Base-by-base conservation (phyloP, 1,140 invertebrate genomes). In the Armadillidium nasatum region DNA sequence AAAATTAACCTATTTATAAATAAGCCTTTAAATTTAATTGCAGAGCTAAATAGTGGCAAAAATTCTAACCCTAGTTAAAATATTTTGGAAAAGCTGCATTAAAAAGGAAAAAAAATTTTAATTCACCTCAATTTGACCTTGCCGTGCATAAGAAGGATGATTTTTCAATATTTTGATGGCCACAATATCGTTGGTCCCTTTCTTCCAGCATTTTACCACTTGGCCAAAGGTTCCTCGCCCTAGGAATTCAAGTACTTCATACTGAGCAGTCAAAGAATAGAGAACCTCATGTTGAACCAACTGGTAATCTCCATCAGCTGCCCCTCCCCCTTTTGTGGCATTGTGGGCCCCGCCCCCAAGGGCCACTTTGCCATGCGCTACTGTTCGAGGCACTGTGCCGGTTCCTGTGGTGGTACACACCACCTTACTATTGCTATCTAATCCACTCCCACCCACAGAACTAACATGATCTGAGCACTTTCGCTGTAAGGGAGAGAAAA, bases 141-240 rank as follows among this genome's bases (percentile, higher is more conserved):
- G 97, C 82, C 97, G 90, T 76, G 97, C 97, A 88, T 99, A 99
- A 73, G 96, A 99, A 73, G 97, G 97, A 88, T 99, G 97, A 88
- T 99, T 99, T 87, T 99, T 99, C 44, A 99, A 87, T 84, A 99
- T 99, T 89, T 99, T 99, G 84, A 99, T 99, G 83, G 97, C 97
- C 79, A 99, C 97, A 83, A 99, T 99, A 87, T 99, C 97, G 85
- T 97, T 99, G 76, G 97, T 99, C 84, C 97, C 97, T 85, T 98
- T 98, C 86, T 99, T 99, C 97, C 97, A 99, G 86, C 97, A 33
- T 88, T 99, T 99, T 82, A 99, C 97, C 82, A 99, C 89, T 85
- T 99, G 97, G 78, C 97, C 97, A 88, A 99, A 99, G 72, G 97
- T 99, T 80, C 97, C 96, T 81, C 97, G 90, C 81, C 97, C 97